Conservation (phyloP, 2,888 invertebrate species). For the Arrhopalites spinosus region DNA sequence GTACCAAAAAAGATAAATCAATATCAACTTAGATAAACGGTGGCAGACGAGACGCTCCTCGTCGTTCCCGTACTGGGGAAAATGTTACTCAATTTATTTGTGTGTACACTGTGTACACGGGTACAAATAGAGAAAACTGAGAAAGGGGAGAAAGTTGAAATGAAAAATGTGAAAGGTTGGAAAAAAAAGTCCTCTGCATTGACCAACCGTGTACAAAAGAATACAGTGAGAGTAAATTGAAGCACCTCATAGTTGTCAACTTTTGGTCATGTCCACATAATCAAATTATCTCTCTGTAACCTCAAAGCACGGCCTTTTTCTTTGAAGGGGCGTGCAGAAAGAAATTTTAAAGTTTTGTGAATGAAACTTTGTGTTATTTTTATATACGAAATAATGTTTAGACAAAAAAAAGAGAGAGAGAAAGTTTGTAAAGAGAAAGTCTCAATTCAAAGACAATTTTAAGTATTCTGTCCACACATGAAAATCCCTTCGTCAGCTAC, state of each 20-base stretch:
- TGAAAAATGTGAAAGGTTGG: too few species aligned
- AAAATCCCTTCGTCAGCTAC: neutral
- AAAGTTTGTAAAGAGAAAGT: neutral
- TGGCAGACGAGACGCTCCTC: neutral
- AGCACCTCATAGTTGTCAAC: too few species aligned
- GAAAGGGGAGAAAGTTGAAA: too few species aligned
- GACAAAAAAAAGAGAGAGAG: neutral
- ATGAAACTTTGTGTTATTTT: too few species aligned
- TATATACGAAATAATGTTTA: too few species aligned
- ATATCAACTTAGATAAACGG: neutral
- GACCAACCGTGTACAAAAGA: too few species aligned
- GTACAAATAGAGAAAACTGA: neutral
- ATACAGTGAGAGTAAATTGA: too few species aligned
- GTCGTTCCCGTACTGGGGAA: neutral
- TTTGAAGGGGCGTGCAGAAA: neutral
- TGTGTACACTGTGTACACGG: too few species aligned
- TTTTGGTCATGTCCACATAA: too few species aligned
- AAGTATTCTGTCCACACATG: neutral
- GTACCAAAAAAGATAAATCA: neutral
- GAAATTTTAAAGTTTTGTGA: neutral
- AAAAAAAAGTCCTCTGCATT: too few species aligned
- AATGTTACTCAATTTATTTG: too few species aligned
- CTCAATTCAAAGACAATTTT: neutral
- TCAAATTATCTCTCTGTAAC: neutral
- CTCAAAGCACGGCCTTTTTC: neutral